Evolutionary conservation across 1,140 invertebrate species (phyloP), one percentile per base, ranked within the genome.

Genomic region (Zaprionus gabonicus): DNA sequence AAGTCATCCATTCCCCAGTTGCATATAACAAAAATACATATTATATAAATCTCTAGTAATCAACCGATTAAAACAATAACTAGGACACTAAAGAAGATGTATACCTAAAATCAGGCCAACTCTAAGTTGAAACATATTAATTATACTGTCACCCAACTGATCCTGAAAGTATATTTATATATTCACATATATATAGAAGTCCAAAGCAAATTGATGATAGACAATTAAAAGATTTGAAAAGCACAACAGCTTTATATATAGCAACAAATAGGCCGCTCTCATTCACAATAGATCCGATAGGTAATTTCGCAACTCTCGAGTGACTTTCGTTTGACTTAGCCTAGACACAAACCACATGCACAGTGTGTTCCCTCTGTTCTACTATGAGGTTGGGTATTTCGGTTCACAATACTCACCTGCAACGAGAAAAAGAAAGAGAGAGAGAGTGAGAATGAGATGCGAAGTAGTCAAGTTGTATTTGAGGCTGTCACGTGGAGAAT

Each of bases 351-450:
- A 76, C 73, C 73, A 17, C 27, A 23, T 56, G 36, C 49, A 63
- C 28, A 68, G 59, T 64, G 55, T 55, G n/a, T 36, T 36, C 46
- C 56, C 34, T n/a, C 31, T 76, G 62, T 10, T 20, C 36, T 28
- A 6, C 13, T 17, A 17, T 17, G n/a, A n/a, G 41, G n/a, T 46
- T 17, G 34, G n/a, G 13, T 49, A 4, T 12, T 27, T 10, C 20
- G 38, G 7, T 75, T 68, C 15, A 7, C 41, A 27, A 46, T n/a
- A 87, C 84, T 87, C 75, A 87, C 84, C 84, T 88, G 81, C 25
- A 87, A 87, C 17, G 73, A 87, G 36, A 87, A 31, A 78, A 15
- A 57, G 31, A 27, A 10, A 36, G 4, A 67, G 15, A 41, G 5
- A 41, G 38, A 41, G 38, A 41, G 38, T 41, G 6, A 62, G 36